Base-by-base conservation (phyloP, 1,140 invertebrate species). In the Sycophila sp. region DNA sequence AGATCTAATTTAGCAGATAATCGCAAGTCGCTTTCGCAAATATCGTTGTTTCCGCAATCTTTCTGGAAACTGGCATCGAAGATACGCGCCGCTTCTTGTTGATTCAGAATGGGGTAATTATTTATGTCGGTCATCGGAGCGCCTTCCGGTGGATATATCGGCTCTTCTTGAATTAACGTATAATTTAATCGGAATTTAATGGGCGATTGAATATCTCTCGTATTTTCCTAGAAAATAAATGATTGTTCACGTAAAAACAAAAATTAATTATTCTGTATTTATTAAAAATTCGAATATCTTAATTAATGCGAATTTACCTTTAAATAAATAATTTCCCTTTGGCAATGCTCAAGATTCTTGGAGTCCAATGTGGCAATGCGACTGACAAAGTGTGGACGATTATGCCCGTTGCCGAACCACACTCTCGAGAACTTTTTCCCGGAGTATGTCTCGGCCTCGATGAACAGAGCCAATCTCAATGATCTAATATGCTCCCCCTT, bases 61-160 rank as follows among this genome's bases (percentile, higher is more conserved):
- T 97, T 98, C 60, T 96, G 90, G 86, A 99, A 98, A 24, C 91
- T 92, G 2, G 94, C 95, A 77, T 93, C 89, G 77, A 97, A 97
- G 4, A 91, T 86, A 74, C 92, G 91, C 10, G 91, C 91, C 0
- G 95, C 94, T 80, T 94, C 91, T 71, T 94, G 94, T 73, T 95
- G 92, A 84, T 98, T 96, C 13, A 98, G 84, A 59, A 98, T 96
- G 0, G 96, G 96, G 74, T 93, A 94, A 40, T 91, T 87, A 65
- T 92, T 92, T 24, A 97, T 91, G 30, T 92, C 90, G 0, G 92
- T 91, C 6, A 95, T 77, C 0, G 85, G 83, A 47, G 81, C 81
- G 1, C 92, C 90, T 7, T 85, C 80, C 0, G 77, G 77, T 1
- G 87, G 85, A 77, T 87, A 89, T 32, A 83, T 79, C 0, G 91